These are phyloP conservation scores for Caenorhabditis briggsae DNA, from an alignment of 1,140 invertebrate species.

Conservation along the genomic window DNA sequence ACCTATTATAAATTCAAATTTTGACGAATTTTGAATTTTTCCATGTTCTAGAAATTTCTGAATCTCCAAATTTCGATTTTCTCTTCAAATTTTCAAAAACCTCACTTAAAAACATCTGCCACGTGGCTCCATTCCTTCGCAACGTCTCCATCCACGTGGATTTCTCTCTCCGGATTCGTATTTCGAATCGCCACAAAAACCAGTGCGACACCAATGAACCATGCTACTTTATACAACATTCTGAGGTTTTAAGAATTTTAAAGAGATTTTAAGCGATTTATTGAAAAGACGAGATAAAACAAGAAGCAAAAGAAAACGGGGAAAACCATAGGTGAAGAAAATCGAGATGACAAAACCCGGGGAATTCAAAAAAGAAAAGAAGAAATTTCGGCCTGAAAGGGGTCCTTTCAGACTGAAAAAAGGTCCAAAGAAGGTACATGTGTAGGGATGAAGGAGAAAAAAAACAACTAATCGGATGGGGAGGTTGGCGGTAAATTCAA, in stretches of 20 bases:
- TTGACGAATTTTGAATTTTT: too few species aligned
- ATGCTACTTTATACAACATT: not conserved
- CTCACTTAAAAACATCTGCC: slow-evolving; percentile 37
- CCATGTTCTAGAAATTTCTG: too few species aligned
- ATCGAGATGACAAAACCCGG: not conserved
- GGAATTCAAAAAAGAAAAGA: too few species aligned
- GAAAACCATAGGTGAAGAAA: slow-evolving; percentile 11
- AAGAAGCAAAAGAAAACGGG: not conserved
- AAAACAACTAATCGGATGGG: slow-evolving; percentile 6
- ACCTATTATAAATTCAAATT: too few species aligned
- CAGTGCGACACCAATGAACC: not conserved
- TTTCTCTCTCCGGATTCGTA: not conserved
- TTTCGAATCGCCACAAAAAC: not conserved
- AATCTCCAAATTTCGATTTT: too few species aligned
- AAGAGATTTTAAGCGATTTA: too few species aligned
- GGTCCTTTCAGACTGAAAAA: not conserved
- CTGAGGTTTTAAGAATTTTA: too few species aligned
- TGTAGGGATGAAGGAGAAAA: not conserved
- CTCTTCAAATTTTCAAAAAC: too few species aligned
- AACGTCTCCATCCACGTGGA: slow-evolving; percentile 50
- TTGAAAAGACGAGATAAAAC: not conserved
- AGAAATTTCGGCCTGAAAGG: too few species aligned
- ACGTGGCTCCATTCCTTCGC: not conserved
- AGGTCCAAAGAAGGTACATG: not conserved
- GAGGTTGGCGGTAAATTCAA: not conserved